phyloP scores from a whole-genome alignment of 2,888 invertebrate species.

The Eupithecia vulgata region DNA sequence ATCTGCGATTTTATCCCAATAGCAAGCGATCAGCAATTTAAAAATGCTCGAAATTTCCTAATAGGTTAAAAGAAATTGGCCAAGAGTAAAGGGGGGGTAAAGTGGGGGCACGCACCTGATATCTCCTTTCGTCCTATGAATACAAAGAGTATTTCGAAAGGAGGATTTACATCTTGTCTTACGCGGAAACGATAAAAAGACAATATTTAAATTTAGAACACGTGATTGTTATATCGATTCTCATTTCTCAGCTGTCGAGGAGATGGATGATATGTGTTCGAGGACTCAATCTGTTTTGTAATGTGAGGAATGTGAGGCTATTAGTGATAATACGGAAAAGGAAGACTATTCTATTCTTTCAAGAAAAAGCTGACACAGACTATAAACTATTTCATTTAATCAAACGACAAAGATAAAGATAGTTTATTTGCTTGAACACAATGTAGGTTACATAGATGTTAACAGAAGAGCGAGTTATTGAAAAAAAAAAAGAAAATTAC shows the following conservation, averaged over 20 bases:
- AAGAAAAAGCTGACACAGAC: background rate
- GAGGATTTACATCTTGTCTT: constrained; percentile 46
- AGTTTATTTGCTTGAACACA: no score
- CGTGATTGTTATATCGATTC: constrained; percentile 47
- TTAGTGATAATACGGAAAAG: constrained; percentile 23
- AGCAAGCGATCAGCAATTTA: constrained; percentile 64
- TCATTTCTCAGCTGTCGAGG: constrained; percentile 42
- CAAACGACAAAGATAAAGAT: no score
- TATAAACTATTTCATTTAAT: background rate
- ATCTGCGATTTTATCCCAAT: constrained; percentile 50
- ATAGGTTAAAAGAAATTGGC: constrained; percentile 53
- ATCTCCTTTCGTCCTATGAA: constrained; percentile 70
- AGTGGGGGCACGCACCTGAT: constrained; percentile 62
- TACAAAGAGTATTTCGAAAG: constrained; percentile 69
- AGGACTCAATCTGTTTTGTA: constrained; percentile 44
- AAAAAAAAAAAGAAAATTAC: no score
- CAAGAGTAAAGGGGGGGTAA: constrained; percentile 21
- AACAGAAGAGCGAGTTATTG: no score
- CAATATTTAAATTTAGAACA: constrained; percentile 44
- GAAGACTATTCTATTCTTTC: constrained; percentile 10
- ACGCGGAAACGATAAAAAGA: constrained; percentile 40
- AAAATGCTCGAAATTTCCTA: constrained; percentile 67
- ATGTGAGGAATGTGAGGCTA: constrained; percentile 37
- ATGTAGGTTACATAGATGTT: no score
- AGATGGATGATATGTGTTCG: constrained; percentile 41